Evolutionary conservation across 2,888 invertebrate genomes (phyloP), one percentile per base, ranked within the genome.

Genomic region (Morpho achilles): DNA sequence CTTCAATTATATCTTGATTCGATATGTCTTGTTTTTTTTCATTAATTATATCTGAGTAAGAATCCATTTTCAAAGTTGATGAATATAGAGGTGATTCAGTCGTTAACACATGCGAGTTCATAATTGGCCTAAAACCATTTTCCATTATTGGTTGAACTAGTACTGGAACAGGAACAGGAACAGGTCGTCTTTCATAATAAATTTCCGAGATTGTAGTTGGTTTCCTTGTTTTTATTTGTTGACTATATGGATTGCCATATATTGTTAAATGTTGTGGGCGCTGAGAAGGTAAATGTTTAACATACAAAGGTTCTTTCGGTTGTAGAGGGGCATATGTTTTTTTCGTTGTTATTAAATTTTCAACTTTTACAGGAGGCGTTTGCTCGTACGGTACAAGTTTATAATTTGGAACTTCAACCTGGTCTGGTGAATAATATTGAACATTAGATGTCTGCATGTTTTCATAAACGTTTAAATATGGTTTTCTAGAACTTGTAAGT

Each of bases 321-420:
- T 75, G 72, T 8, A 78, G 76, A 22, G 77, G 74, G 22, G 45
- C 75, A 67, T 53, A 78, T 68, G 58, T 75, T 62, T 80, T 82
- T 58, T 77, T 77, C 7, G 65, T 45, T 22, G 69, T 54, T 58
- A 76, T 75, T 65, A 74, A 48, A 42, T 75, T 72, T 56, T 70
- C 70, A 41, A 75, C 68, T 69, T 75, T 75, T 5, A 88, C 70
- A 2, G 91, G 91, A 47, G 91, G 89, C 8, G 90, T 83, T 73
- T 91, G 91, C 58, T 91, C 85, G 67, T 91, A 91, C 0, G 91
- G 91, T n/a, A 91, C 79, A 47, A 91, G 71, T 74, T 87, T 91
- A 65, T 83, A 91, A 70, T 82, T 87, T 7, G 81, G 83, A 44
- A 70, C 59, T 23, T 76, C 79, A 16, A 83, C 81, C 63, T 84